Evolutionary conservation across 2,888 invertebrate species (phyloP), one percentile per base, ranked within the genome.

Genomic region (Calameuta filiformis): DNA sequence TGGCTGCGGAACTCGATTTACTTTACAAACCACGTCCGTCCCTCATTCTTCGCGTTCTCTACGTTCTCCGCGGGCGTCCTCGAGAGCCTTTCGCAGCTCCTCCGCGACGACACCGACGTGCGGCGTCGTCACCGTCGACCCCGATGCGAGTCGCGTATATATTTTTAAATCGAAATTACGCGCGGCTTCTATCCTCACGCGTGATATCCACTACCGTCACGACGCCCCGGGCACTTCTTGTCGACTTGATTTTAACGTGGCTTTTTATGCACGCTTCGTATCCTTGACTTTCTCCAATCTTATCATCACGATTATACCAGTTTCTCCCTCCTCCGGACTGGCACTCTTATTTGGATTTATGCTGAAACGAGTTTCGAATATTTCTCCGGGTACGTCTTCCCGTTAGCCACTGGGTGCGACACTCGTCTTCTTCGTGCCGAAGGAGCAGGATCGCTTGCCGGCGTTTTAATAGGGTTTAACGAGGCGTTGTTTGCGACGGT

Each of bases 151-250:
- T 69, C 34, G 73, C 71, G 77, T 86, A 56, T 86, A 56, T 56
- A 86, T 86, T 84, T 86, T 86, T 86, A 85, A 85, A 78, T 31
- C 31, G 33, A 71, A 71, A 71, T 71, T 31, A 71, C 71, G 71
- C 71, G 31, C 71, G 31, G 31, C 34, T 3, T 2, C 71, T 4
- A 71, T 71, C 71, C 71, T 30, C 31, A 56, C 56, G 23, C 56
- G 56, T 56, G 56, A 2, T 56, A 56, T 56, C 9, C 56, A 23
- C 56, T 23, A 23, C 56, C 56, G 56, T 23, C 40, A 56, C 40
- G 6, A 23, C 40, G 40, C 23, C 9, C 23, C 40, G 23, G 40
- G 9, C 56, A 23, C 23, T 56, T 23, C 9, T 15, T 6, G 23
- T 56, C 56, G 56, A 23, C 2, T 56, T 9, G 23, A 2, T 56